These are phyloP conservation scores for Coregonus clupeaformis DNA, from an alignment of 2,113 vertebrate species.

Conservation along the genomic window DNA sequence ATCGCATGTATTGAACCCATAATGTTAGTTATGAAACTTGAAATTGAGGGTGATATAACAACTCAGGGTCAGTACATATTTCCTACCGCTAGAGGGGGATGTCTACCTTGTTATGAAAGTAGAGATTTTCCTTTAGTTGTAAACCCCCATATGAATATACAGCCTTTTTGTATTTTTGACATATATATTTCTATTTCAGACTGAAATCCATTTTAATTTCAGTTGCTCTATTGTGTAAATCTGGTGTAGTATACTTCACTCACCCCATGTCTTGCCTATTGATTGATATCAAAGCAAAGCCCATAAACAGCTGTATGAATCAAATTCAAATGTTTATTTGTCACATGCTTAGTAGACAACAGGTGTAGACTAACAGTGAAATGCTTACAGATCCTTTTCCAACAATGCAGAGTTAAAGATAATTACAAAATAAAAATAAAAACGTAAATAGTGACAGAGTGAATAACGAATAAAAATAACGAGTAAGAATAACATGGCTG, in stretches of 20 bases:
- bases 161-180: too few relatives aligned
- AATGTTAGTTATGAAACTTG: slow-evolving; percentile 5
- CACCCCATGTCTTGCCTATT: too few relatives aligned
- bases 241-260: too few relatives aligned
- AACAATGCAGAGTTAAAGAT: too few relatives aligned
- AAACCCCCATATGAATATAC: too few relatives aligned
- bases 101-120: not conserved
- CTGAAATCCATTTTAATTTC: too few relatives aligned
- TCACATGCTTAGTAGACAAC: too few relatives aligned
- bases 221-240: too few relatives aligned
- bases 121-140: not conserved
- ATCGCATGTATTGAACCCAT: not conserved
- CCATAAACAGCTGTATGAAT: not conserved
- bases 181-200: too few relatives aligned
- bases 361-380: too few relatives aligned
- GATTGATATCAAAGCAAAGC: not conserved
- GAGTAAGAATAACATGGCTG: too few relatives aligned
- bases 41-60: not conserved
- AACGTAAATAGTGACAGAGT: not conserved
- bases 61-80: not conserved
- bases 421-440: not conserved
- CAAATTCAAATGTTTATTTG: not conserved
- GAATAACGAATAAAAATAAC: not conserved
- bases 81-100: not conserved
- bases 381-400: too few relatives aligned